These are phyloP conservation scores for Oncopeltus fasciatus DNA, from an alignment of 1,140 invertebrate species.

Conservation along the genomic window DNA sequence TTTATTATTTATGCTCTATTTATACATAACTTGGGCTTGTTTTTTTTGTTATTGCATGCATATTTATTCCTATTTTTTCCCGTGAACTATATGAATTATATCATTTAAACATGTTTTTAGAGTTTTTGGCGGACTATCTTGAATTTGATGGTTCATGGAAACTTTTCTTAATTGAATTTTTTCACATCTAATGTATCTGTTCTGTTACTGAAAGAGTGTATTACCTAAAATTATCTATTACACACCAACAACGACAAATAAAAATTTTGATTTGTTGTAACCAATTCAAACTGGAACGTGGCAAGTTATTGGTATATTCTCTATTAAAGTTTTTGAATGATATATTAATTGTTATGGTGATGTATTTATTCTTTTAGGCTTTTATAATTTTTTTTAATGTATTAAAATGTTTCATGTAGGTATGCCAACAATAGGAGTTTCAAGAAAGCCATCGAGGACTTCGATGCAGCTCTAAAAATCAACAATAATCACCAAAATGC, in stretches of 20 bases:
- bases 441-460: conserved; percentile 84
- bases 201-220: too few relatives aligned
- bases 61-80: too few relatives aligned
- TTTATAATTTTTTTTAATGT: neutral
- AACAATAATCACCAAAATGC: conserved; percentile 88
- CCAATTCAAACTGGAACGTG: neutral
- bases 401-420: conserved; percentile 29
- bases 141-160: neutral
- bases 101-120: conserved; percentile 2
- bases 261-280: neutral
- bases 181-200: neutral
- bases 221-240: neutral
- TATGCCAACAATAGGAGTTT: conserved; percentile 89
- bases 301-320: conserved; percentile 9
- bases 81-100: neutral
- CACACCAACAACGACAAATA: neutral
- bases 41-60: too few relatives aligned
- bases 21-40: too few relatives aligned
- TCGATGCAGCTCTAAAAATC: conserved; percentile 74
- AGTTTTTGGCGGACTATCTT: conserved; percentile 1
- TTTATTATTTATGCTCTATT: too few relatives aligned
- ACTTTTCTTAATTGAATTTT: conserved; percentile 2
- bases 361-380: neutral
- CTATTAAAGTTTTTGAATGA: neutral
- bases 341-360: neutral